Evolutionary conservation across 2,888 invertebrate species (phyloP).

Genomic region (Pandemis cinnamomeana): DNA sequence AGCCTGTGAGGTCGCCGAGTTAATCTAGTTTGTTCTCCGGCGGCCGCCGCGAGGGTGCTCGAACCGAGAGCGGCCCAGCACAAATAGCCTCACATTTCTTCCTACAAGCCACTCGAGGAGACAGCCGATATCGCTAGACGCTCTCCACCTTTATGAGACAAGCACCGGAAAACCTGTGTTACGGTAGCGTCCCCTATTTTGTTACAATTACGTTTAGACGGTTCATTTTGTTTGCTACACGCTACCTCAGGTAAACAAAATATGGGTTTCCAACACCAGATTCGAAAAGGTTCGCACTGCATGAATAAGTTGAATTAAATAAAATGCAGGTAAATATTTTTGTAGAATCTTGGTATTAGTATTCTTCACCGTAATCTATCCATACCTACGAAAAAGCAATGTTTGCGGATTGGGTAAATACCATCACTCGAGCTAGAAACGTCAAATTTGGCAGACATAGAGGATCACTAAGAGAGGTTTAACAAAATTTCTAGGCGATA

Average conservation of each 20-base stretch:
- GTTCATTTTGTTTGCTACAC: constrained; percentile 13
- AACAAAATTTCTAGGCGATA: too few relatives aligned
- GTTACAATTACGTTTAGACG: constrained; percentile 42
- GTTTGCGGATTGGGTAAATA: too few relatives aligned
- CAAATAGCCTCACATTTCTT: constrained; percentile 78
- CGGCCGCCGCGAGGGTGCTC: constrained; percentile 62
- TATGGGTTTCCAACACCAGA: background rate
- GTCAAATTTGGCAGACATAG: too few relatives aligned
- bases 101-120: constrained; percentile 67
- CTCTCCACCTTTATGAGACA: constrained; percentile 66
- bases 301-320: constrained; percentile 1
- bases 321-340: background rate
- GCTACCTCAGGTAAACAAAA: background rate
- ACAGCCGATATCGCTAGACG: constrained; percentile 65
- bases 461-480: too few relatives aligned
- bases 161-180: constrained; percentile 59
- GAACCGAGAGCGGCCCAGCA: constrained; percentile 60
- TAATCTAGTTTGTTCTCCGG: constrained; percentile 72
- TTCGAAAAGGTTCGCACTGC: background rate
- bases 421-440: too few relatives aligned
- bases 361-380: too few relatives aligned
- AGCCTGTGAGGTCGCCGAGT: constrained; percentile 61
- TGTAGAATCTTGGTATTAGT: too few relatives aligned
- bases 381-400: too few relatives aligned
- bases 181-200: constrained; percentile 48